A percentile compares a stretch with the other conserved stretches of the same genome.
These are phyloP conservation scores for Sphecodes monilicornis DNA, from an alignment of 2,888 invertebrate species.

Conservation along the genomic window DNA sequence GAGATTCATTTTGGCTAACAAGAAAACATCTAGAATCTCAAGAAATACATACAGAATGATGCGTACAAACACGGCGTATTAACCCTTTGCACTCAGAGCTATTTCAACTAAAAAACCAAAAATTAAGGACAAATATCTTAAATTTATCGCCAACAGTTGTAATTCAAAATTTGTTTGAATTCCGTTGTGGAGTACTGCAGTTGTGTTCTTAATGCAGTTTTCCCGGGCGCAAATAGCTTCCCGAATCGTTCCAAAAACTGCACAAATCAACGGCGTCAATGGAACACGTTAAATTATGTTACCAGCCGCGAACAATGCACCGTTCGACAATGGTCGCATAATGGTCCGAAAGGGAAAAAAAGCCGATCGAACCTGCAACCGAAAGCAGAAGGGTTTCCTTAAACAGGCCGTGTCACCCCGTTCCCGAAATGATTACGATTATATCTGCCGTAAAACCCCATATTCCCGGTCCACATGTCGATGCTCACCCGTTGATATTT, in stretches of 20 bases:
- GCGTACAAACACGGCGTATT: too few species aligned
- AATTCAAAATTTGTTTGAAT: too few species aligned
- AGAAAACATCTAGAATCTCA: too few species aligned
- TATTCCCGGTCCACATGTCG: slow-evolving; percentile 74
- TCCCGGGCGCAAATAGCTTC: neutral
- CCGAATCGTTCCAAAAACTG: neutral
- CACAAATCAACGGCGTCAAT: too few species aligned
- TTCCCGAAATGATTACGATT: slow-evolving; percentile 77
- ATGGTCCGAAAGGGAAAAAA: slow-evolving; percentile 16
- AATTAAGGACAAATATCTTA: too few species aligned
- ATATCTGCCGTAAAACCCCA: slow-evolving; percentile 78
- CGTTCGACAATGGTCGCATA: slow-evolving; percentile 15
- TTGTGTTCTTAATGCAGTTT: neutral
- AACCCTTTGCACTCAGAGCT: too few species aligned
- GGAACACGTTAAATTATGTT: slow-evolving; percentile 15
- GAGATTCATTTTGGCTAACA: too few species aligned
- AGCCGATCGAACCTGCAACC: slow-evolving; percentile 56
- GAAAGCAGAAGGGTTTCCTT: slow-evolving; percentile 57
- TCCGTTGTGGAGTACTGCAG: too few species aligned
- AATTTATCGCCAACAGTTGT: too few species aligned
- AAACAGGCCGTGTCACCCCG: slow-evolving; percentile 56
- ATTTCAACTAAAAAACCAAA: too few species aligned
- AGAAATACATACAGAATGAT: too few species aligned
- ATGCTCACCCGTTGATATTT: slow-evolving; percentile 74
- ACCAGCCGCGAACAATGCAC: slow-evolving; percentile 22